Evolutionary conservation across 2,113 vertebrate species (phyloP).

Genomic region (Gavialis gangeticus): DNA sequence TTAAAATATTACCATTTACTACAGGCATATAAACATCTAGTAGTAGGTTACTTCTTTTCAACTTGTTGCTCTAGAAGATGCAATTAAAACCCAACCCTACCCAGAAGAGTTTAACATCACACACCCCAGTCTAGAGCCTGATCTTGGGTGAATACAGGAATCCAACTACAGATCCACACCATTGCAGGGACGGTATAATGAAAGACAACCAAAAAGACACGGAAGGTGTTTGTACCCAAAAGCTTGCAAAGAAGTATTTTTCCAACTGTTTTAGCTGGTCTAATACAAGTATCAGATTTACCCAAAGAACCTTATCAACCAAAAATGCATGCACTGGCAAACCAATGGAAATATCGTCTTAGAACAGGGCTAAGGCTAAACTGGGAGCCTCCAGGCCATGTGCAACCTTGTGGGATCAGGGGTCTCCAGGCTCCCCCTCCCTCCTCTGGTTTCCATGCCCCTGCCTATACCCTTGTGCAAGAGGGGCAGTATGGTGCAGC

Average conservation of each 20-base stretch:
- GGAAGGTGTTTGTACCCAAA: neutral
- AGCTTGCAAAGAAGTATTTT: neutral
- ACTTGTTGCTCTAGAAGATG: neutral
- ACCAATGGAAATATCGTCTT: neutral
- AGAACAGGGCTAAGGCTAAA: neutral
- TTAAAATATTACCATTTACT: neutral
- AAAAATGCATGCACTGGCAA: neutral
- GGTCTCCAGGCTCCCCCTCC: no score
- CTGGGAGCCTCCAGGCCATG: neutral
- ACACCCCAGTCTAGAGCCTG: neutral
- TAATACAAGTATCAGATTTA: neutral
- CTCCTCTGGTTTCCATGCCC: no score
- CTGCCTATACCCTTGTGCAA: no score
- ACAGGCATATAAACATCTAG: neutral
- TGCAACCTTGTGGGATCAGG: neutral
- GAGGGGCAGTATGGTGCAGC: no score
- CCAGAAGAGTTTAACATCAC: accelerated
- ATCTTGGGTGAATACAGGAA: accelerated
- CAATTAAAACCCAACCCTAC: accelerated
- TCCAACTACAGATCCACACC: neutral
- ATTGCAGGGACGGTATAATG: neutral
- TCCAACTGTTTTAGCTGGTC: neutral
- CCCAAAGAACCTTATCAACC: neutral
- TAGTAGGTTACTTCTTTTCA: accelerated
- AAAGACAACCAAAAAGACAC: neutral